phyloP scores from a whole-genome alignment of 2,888 invertebrate species.

The Drosophila fungiperda region DNA sequence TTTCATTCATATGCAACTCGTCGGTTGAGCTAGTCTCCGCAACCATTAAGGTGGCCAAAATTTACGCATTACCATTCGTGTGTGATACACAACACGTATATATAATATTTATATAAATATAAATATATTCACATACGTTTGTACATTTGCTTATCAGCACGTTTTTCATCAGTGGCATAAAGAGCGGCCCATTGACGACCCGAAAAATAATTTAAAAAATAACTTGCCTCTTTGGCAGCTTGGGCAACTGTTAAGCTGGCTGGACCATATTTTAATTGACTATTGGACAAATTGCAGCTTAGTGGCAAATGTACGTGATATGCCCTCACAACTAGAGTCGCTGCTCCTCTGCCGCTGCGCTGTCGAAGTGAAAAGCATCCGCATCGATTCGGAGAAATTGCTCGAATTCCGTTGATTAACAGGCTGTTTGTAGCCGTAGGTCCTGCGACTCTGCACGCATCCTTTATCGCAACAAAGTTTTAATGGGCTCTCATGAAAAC shows the following conservation, averaged over 20 bases:
- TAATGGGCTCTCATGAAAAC: slow-evolving; percentile 56
- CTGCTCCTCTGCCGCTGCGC: not conserved
- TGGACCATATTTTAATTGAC: slow-evolving; percentile 21
- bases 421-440: slow-evolving; percentile 21
- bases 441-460: slow-evolving; percentile 9
- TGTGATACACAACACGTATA: not conserved
- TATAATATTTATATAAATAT: not conserved
- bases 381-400: slow-evolving; percentile 52
- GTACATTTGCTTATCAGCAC: not conserved
- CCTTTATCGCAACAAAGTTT: slow-evolving; percentile 46
- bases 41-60: not conserved
- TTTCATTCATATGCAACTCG: not conserved
- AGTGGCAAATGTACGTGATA: slow-evolving; percentile 15
- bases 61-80: slow-evolving; percentile 34
- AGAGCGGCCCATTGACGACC: slow-evolving; percentile 38
- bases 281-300: slow-evolving; percentile 45
- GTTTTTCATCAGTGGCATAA: slow-evolving; percentile 35
- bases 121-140: no score
- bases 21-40: not conserved
- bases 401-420: slow-evolving; percentile 45
- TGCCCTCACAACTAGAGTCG: slow-evolving; percentile 3
- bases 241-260: slow-evolving; percentile 12
- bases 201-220: slow-evolving; percentile 42
- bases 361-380: slow-evolving; percentile 22
- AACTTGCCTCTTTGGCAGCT: slow-evolving; percentile 14